These are phyloP conservation scores for Aleiodes sp. DNA, from an alignment of 1,140 invertebrate genomes.

Conservation along the genomic window DNA sequence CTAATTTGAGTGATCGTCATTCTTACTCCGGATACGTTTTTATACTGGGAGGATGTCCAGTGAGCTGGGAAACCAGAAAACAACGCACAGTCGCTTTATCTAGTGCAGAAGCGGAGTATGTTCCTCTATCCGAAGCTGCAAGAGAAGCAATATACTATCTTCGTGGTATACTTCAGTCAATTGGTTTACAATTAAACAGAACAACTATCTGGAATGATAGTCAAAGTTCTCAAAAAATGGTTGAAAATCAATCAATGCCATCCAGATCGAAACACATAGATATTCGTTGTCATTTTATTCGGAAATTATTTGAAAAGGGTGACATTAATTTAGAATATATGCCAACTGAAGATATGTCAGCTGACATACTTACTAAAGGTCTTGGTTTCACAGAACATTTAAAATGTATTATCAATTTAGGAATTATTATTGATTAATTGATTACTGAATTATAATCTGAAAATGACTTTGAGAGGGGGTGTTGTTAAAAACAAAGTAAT, in stretches of 20 bases:
- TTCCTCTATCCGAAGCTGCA: constrained; percentile 46
- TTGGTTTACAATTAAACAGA: not conserved
- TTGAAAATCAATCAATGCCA: constrained; percentile 50
- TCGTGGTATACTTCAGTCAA: constrained; percentile 39
- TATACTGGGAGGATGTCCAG: not conserved
- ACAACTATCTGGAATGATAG: constrained; percentile 46
- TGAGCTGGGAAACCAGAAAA: constrained; percentile 5
- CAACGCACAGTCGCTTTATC: not conserved
- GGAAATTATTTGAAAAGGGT: constrained; percentile 5
- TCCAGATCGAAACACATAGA: constrained; percentile 60
- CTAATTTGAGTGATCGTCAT: not conserved
- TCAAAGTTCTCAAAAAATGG: constrained; percentile 52
- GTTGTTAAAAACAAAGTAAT: too few species aligned
- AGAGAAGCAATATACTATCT: constrained; percentile 49
- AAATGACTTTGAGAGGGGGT: too few species aligned
- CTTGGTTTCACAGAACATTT: too few species aligned
- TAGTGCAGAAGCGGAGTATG: constrained; percentile 60
- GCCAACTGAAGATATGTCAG: constrained; percentile 27
- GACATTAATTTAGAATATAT: constrained; percentile 24
- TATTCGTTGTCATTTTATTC: constrained; percentile 47
- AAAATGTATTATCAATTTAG: too few species aligned
- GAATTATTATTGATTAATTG: too few species aligned
- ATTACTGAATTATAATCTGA: too few species aligned
- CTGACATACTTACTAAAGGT: constrained; percentile 34
- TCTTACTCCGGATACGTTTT: not conserved